These are phyloP conservation scores for Erannis defoliaria DNA, from an alignment of 2,888 invertebrate genomes.

Conservation along the genomic window DNA sequence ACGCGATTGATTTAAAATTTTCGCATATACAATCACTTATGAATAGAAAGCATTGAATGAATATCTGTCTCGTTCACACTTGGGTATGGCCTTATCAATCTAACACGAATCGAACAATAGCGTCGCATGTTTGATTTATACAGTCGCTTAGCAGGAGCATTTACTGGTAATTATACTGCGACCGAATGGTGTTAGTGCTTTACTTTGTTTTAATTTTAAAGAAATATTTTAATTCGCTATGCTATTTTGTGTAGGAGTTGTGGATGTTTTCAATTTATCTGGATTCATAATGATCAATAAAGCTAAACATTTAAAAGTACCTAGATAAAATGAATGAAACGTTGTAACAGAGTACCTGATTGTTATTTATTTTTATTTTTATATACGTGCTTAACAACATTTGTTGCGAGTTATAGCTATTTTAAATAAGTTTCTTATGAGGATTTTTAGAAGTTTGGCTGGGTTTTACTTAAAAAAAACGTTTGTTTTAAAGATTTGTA, in stretches of 20 bases:
- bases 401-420: no score
- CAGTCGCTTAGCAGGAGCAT: constrained; percentile 86
- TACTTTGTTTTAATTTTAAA: constrained; percentile 34
- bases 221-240: neutral
- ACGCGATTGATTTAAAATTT: constrained; percentile 49
- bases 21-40: constrained; percentile 73
- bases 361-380: no score
- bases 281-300: neutral
- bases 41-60: constrained; percentile 78
- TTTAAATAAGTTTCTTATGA: no score
- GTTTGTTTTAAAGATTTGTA: no score
- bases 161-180: constrained; percentile 84
- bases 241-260: neutral
- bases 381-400: no score
- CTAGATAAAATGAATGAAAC: no score
- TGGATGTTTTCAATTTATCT: neutral
- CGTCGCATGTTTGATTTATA: constrained; percentile 86
- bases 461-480: no score
- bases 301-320: neutral
- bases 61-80: constrained; percentile 85
- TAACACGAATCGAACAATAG: constrained; percentile 86
- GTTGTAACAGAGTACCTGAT: no score
- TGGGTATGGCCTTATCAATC: constrained; percentile 85
- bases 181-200: constrained; percentile 71
- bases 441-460: no score